These are phyloP conservation scores for Caenorhabditis sulstoni DNA, from an alignment of 2,888 invertebrate species.

Conservation along the genomic window DNA sequence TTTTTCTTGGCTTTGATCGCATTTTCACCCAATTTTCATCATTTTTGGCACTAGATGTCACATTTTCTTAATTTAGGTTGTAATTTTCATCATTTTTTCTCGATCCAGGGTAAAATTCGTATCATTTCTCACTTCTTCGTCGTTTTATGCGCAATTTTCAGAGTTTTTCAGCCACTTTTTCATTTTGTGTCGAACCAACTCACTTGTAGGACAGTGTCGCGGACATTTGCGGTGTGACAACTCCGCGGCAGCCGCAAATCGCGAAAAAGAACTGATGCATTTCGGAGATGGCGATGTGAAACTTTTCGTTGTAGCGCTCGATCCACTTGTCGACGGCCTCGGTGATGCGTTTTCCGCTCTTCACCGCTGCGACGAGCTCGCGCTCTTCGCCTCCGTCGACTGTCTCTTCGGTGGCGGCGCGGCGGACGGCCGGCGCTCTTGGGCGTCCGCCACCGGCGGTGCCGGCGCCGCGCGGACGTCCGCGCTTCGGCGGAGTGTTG, in stretches of 20 bases:
- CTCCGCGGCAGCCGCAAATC: slow-evolving; percentile 95
- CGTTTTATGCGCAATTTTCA: too few relatives aligned
- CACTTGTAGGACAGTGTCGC: slow-evolving; percentile 48
- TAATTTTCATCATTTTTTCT: too few relatives aligned
- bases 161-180: too few relatives aligned
- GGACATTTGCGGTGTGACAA: slow-evolving; percentile 85
- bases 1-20: too few relatives aligned
- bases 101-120: too few relatives aligned
- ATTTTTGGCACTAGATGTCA: too few relatives aligned
- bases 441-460: slow-evolving; percentile 19
- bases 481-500: slow-evolving; percentile 66
- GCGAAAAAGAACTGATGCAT: slow-evolving; percentile 99
- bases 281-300: slow-evolving; percentile 91
- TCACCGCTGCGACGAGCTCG: slow-evolving; percentile 71
- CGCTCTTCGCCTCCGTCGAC: slow-evolving; percentile 61
- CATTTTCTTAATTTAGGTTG: too few relatives aligned
- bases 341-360: slow-evolving; percentile 67
- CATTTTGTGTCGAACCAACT: too few relatives aligned
- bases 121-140: too few relatives aligned
- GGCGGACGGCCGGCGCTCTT: slow-evolving; percentile 30
- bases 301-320: slow-evolving; percentile 91
- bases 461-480: slow-evolving; percentile 64
- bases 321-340: slow-evolving; percentile 93
- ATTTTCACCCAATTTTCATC: too few relatives aligned
- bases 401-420: slow-evolving; percentile 27